Base-by-base conservation (phyloP, 37 sponge, comb jelly and placozoan species). In the Tethya wilhelma region DNA sequence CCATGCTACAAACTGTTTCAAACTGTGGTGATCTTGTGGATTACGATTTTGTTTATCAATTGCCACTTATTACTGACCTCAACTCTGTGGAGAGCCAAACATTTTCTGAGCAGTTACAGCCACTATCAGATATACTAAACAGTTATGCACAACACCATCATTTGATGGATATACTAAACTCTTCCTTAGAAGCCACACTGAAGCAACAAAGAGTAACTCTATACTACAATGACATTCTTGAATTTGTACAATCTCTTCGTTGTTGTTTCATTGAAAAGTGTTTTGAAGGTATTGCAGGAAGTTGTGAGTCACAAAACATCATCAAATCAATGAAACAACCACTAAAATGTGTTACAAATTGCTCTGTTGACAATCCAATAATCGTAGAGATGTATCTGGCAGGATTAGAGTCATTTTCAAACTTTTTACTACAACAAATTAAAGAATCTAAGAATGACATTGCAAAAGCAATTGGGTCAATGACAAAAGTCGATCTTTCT, bases 321-420 rank as follows among this genome's bases (percentile, higher is more conserved):
- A n/a, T 49, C 14, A 49, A 49, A 49, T 9, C 53, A 9, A 49
- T 49, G 53, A 9, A 49, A 14, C 53, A 49, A 9, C 53, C 53
- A 49, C 53, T 49, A 49, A 49, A 49, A 14, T 14, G 9, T 14
- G 9, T 49, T 9, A 9, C 14, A 49, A 14, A 49, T 9, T 49
- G 14, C 9, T 14, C 9, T 19, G 9, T 19, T 14, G 14, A 9
- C 14, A 49, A 14, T 49, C 53, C 53, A 49, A 49, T 49, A 19
- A 49, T 49, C 14, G 53, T 19, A 49, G 53, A 49, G 53, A 49
- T 49, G 53, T 49, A 14, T 49, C 14, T 49, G 53, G 14, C 53
- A 49, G 53, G 53, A 49, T 49, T 49, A 14, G 53, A 49, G 53
- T 49, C 53, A 49, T 49, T 49, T 49, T 49, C 53, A 49, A 49